phyloP scores from a whole-genome alignment of 2,797 vertebrate species.

The Notoglanidium macrostoma region DNA sequence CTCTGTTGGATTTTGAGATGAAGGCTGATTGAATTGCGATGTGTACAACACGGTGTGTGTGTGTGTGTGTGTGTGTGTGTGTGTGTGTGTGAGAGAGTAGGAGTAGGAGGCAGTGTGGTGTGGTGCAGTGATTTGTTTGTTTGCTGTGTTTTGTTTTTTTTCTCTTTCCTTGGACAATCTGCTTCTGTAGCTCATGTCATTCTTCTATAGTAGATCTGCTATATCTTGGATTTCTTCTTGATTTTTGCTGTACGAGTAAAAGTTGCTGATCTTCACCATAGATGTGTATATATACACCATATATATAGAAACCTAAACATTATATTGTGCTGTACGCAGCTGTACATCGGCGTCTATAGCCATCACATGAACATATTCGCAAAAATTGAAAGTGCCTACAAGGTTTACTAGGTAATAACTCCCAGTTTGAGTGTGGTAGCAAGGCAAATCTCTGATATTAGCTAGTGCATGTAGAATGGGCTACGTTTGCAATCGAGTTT shows the following conservation, averaged over 20 bases:
- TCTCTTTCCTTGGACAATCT: background rate
- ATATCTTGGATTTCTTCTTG: background rate
- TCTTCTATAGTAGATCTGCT: background rate
- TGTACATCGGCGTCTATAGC: background rate
- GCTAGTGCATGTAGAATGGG: background rate
- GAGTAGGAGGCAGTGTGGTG: background rate
- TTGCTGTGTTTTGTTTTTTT: conserved; percentile 22
- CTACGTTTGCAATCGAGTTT: background rate
- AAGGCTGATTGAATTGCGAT: background rate
- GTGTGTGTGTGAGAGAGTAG: background rate
- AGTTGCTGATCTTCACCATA: conserved; percentile 4
- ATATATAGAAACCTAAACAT: background rate
- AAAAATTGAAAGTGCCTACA: background rate
- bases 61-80: no score
- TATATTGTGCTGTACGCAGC: background rate
- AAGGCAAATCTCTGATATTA: background rate
- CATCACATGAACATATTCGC: background rate
- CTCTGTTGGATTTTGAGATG: background rate
- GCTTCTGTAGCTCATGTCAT: background rate
- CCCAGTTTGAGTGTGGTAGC: background rate
- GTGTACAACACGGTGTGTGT: conserved; percentile 14
- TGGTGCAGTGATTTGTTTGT: background rate
- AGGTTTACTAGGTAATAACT: background rate
- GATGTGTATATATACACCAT: background rate
- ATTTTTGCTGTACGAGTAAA: background rate